phyloP scores from a whole-genome alignment of 2,888 invertebrate genomes.

The Alentia gelatinosa region DNA sequence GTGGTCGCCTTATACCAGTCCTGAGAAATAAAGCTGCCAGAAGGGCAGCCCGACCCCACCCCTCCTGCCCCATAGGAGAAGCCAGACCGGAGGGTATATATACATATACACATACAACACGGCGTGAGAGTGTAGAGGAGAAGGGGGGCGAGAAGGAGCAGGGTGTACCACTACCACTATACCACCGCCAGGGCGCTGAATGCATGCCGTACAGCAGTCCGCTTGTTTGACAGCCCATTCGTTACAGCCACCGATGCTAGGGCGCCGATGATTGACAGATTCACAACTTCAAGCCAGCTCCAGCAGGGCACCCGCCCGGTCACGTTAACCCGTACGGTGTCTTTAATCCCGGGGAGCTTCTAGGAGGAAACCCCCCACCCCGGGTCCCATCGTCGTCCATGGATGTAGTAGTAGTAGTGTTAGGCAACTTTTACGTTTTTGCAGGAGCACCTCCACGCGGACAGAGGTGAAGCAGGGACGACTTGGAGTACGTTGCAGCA shows the following conservation, averaged over 20 bases:
- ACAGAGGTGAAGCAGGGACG: not conserved
- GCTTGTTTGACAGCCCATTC: slow-evolving; percentile 57
- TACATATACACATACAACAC: too few species aligned
- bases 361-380: not conserved
- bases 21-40: slow-evolving; percentile 37
- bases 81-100: too few species aligned
- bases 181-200: too few species aligned
- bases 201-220: not conserved
- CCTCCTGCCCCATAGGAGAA: too few species aligned
- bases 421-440: slow-evolving; percentile 27
- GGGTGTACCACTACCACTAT: not conserved
- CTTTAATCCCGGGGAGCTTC: too few species aligned
- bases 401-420: not conserved
- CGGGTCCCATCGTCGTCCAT: not conserved
- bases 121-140: too few species aligned
- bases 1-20: not conserved
- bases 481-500: not conserved
- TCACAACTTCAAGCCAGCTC: slow-evolving; percentile 15
- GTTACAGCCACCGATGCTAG: slow-evolving; percentile 55
- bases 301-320: not conserved
- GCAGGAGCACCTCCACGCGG: not conserved
- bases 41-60: not conserved
- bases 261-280: slow-evolving; percentile 58
- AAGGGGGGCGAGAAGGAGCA: not conserved
- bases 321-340: not conserved